Evolutionary conservation across 2,113 vertebrate genomes (phyloP), one percentile per base, ranked within the genome.

Genomic region (Siniperca chuatsi): DNA sequence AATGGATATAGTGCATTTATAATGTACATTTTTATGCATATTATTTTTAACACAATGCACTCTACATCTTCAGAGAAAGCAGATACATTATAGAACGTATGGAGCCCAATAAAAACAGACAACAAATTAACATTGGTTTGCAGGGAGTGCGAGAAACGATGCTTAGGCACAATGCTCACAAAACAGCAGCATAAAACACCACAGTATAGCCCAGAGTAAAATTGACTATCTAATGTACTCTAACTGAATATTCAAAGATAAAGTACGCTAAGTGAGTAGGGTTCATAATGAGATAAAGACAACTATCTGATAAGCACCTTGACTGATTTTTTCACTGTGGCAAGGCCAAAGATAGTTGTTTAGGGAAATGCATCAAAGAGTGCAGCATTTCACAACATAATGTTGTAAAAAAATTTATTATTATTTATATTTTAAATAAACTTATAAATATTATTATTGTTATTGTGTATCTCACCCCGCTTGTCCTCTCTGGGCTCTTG

Each of bases 391-490:
- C 42, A 48, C 62, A 46, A 46, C 46, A 46, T 46, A 46, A 11
- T 13, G 61, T 4, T 42, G 29, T 4, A 37, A 23, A 33, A 54
- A 54, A 62, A 69, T 55, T 55, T 25, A 25, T 25, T 25, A 25
- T 25, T 25, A 25, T 25, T 25, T 25, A 25, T 25, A 25, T 25
- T 25, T 25, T 25, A 25, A 25, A 25, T 25, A 25, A 25, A 25
- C 25, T 25, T 25, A 25, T 25, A n/a, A n/a, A n/a, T n/a, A 25
- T 25, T 25, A 25, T 25, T 25, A 25, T 25, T 25, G 37, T 67
- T 33, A 9, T 80, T 29, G 12, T 82, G 50, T 61, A 8, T 79
- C 97, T 97, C 96, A 99, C 98, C 91, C 97, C 96, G 18, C 95
- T 95, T 81, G 95, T 92, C 66, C 95, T 97, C 87, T 97, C 96